Evolutionary conservation across 2,797 vertebrate species (phyloP).

Genomic region (Triplophysa bombifrons): DNA sequence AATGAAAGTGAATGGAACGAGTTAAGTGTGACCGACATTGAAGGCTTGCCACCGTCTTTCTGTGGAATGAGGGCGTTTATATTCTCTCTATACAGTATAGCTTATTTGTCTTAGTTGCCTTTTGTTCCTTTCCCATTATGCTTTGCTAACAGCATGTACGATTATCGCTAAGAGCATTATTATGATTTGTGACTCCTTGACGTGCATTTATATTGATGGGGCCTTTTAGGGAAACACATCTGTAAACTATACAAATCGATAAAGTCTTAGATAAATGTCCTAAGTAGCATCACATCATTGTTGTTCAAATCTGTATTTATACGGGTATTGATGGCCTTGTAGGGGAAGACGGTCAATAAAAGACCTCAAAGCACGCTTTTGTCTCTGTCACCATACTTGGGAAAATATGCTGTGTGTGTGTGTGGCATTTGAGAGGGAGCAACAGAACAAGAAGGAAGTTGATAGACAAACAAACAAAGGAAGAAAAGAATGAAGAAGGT

Average conservation of each 20-base stretch:
- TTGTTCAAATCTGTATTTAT: conserved; percentile 39
- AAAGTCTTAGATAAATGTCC: conserved; percentile 47
- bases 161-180: conserved; percentile 37
- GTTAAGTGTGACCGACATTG: neutral
- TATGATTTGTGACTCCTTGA: conserved; percentile 33
- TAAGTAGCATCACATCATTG: conserved; percentile 26
- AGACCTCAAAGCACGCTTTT: conserved; percentile 60
- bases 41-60: neutral
- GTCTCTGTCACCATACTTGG: conserved; percentile 46
- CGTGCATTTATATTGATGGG: conserved; percentile 28
- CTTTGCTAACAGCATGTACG: conserved; percentile 35
- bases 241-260: conserved; percentile 49
- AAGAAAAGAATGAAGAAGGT: conserved; percentile 61
- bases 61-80: neutral
- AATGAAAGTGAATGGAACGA: conserved; percentile 16
- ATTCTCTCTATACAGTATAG: conserved; percentile 1
- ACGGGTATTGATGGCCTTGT: conserved; percentile 56
- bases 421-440: conserved; percentile 31
- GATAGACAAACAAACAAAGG: conserved; percentile 50
- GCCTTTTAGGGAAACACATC: conserved; percentile 41
- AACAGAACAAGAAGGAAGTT: conserved; percentile 61
- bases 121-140: conserved; percentile 30
- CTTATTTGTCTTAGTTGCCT: conserved; percentile 40
- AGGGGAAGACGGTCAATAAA: conserved; percentile 37
- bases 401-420: conserved; percentile 32